phyloP scores from a whole-genome alignment of 2,113 vertebrate genomes.

The Psilopogon haemacephalus region DNA sequence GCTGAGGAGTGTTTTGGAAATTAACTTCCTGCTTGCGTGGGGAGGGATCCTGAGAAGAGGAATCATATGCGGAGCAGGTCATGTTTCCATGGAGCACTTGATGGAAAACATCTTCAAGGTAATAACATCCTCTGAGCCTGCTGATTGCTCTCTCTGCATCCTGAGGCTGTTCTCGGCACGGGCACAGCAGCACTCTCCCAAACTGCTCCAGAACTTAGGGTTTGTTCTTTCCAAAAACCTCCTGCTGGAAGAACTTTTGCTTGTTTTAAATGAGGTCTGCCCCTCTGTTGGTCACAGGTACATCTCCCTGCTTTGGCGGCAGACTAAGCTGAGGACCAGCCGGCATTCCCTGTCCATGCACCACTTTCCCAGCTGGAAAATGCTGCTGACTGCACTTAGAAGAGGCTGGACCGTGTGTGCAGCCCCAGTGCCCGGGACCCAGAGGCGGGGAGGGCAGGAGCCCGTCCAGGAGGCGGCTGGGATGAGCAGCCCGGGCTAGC shows the following conservation, averaged over 20 bases:
- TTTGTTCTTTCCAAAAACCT: not conserved
- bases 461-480: not conserved
- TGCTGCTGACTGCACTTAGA: not conserved
- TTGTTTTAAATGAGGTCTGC: not conserved
- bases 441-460: not conserved
- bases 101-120: not conserved
- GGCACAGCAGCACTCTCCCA: not conserved
- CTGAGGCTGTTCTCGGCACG: rapidly evolving
- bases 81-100: not conserved
- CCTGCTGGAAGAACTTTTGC: rapidly evolving
- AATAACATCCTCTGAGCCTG: not conserved
- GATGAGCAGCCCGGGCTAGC: not conserved
- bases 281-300: not conserved
- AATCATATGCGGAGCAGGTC: not conserved
- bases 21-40: not conserved
- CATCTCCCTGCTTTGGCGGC: not conserved
- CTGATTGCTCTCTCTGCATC: rapidly evolving
- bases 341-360: not conserved
- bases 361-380: not conserved
- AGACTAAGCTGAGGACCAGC: not conserved
- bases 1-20: not conserved
- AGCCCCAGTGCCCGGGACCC: not conserved
- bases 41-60: not conserved
- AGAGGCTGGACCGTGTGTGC: not conserved
- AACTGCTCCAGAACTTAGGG: not conserved